Evolutionary conservation across 2,113 vertebrate genomes (phyloP).

Genomic region (Okapia johnstoni): DNA sequence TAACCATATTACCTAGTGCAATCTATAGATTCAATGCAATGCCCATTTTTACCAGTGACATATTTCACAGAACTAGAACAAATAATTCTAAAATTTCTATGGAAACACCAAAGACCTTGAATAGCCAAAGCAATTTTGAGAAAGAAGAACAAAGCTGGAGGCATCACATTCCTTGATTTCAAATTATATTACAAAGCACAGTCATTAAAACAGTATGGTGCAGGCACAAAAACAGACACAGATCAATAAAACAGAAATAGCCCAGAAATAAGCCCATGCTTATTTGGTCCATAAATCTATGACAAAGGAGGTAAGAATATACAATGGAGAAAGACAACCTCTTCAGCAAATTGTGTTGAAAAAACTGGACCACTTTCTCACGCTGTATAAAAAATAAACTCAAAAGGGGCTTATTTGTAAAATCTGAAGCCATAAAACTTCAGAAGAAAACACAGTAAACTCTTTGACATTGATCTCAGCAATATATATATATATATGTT

Average conservation of each 20-base stretch:
- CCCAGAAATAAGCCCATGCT: background rate
- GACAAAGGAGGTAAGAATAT: background rate
- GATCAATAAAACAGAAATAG: background rate
- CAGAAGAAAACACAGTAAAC: background rate
- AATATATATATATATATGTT: background rate
- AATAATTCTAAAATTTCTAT: background rate
- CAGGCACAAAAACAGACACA: background rate
- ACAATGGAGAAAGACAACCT: background rate
- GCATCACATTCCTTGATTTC: background rate
- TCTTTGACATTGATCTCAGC: background rate
- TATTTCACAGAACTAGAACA: background rate
- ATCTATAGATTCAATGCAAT: background rate
- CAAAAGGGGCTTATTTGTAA: background rate
- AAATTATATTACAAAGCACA: background rate
- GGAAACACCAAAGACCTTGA: background rate
- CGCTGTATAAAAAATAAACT: background rate
- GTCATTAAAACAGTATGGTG: background rate
- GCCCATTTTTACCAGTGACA: background rate
- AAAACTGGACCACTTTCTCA: background rate
- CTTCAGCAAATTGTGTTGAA: background rate
- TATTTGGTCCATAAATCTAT: background rate
- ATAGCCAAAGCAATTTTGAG: background rate
- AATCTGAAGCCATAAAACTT: background rate
- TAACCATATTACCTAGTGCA: background rate
- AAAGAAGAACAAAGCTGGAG: background rate